phyloP scores from a whole-genome alignment of 1,140 invertebrate genomes.

The Alviniconcha marisindica region DNA sequence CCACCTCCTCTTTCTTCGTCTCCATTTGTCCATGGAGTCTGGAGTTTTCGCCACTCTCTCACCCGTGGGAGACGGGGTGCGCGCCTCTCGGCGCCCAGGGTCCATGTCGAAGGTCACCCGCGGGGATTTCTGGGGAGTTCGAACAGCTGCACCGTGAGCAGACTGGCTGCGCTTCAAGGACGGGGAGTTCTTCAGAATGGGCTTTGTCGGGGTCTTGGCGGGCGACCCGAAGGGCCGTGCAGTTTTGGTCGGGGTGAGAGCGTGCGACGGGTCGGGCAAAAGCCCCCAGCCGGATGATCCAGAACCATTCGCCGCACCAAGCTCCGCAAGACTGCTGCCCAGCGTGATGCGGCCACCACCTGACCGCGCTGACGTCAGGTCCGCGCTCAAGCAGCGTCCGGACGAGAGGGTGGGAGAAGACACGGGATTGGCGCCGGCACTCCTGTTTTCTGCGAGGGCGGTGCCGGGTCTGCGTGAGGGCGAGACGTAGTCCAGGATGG shows the following conservation, averaged over 20 bases:
- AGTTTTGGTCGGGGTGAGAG: background rate
- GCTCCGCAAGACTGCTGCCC: no score
- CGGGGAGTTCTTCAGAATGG: conserved; percentile 31
- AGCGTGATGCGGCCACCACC: no score
- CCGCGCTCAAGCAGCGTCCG: no score
- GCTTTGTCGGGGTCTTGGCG: conserved; percentile 21
- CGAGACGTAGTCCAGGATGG: conserved; percentile 21
- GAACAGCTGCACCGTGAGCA: background rate
- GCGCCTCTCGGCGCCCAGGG: background rate
- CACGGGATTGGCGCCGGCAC: no score
- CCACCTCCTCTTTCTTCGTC: conserved; percentile 45
- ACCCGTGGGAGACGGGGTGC: conserved; percentile 56
- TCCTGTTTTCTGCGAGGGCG: background rate
- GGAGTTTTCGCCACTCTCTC: conserved; percentile 50
- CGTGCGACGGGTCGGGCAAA: background rate
- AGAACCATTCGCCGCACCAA: no score
- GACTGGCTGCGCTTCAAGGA: background rate
- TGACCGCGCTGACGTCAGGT: no score
- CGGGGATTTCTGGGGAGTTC: conserved; percentile 20
- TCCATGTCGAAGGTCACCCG: conserved; percentile 5
- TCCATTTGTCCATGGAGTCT: conserved; percentile 58
- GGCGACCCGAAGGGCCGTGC: background rate
- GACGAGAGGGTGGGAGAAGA: no score
- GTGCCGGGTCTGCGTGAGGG: background rate
- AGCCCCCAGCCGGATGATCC: no score